Percentiles rank a stretch among this genome's conserved stretches.
phyloP scores from a whole-genome alignment of 2,797 vertebrate genomes.

The Agapornis canus region DNA sequence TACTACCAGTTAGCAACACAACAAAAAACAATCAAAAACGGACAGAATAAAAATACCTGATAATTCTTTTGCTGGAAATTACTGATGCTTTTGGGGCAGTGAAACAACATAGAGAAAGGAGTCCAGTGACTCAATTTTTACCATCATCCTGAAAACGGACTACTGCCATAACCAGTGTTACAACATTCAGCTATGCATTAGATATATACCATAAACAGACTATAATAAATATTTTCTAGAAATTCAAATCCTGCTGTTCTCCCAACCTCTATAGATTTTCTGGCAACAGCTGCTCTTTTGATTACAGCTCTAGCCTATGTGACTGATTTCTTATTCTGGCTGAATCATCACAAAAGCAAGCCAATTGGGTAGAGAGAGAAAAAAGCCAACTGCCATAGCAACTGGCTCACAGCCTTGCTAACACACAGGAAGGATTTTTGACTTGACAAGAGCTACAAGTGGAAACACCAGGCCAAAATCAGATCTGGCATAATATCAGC shows the following conservation, averaged over 20 bases:
- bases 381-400: constrained; percentile 56
- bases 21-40: neutral
- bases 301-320: neutral
- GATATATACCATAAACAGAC: neutral
- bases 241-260: neutral
- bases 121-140: neutral
- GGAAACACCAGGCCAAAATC: constrained; percentile 1
- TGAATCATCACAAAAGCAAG: constrained; percentile 47
- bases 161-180: neutral
- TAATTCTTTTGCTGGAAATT: neutral
- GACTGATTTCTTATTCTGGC: neutral
- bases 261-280: neutral
- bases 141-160: neutral
- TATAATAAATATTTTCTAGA: neutral
- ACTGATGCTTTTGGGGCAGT: neutral
- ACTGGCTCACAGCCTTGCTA: constrained; percentile 28
- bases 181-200: neutral
- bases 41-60: neutral
- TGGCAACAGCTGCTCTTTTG: constrained; percentile 32
- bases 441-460: constrained; percentile 35
- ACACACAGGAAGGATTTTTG: neutral
- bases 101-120: neutral
- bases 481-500: neutral
- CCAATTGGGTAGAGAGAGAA: neutral
- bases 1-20: neutral